Evolutionary conservation across 2,113 vertebrate genomes (phyloP).

Genomic region (Pituophis catenifer): DNA sequence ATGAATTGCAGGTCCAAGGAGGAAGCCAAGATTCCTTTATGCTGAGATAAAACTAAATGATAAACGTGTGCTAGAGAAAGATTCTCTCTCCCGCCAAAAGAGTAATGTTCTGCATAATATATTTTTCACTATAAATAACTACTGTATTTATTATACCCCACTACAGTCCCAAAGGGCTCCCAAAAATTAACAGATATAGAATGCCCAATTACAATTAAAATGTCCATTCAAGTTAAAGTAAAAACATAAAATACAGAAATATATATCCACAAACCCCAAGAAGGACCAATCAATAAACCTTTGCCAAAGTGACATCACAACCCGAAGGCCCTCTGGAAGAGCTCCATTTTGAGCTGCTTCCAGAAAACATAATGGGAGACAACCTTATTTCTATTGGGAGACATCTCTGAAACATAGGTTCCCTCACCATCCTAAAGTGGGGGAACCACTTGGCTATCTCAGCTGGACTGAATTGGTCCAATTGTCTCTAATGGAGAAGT

Average conservation of each 20-base stretch:
- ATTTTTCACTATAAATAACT: neutral
- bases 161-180: neutral
- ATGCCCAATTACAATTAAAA: neutral
- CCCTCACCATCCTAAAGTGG: neutral
- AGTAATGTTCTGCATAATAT: neutral
- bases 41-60: neutral
- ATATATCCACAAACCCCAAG: neutral
- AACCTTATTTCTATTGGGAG: neutral
- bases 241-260: neutral
- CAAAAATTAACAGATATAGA: neutral
- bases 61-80: neutral
- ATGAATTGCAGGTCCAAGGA: neutral
- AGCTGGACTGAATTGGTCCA: neutral
- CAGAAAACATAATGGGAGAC: too few species aligned
- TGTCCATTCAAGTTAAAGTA: neutral
- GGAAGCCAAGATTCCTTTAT: neutral
- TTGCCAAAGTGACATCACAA: neutral
- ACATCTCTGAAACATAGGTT: neutral
- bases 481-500: neutral
- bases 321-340: neutral
- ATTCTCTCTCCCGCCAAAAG: neutral
- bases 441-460: neutral
- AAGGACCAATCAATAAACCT: neutral
- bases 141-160: neutral
- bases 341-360: neutral